Conservation (phyloP, 2,113 vertebrate species). For the Cepphus grylle region DNA sequence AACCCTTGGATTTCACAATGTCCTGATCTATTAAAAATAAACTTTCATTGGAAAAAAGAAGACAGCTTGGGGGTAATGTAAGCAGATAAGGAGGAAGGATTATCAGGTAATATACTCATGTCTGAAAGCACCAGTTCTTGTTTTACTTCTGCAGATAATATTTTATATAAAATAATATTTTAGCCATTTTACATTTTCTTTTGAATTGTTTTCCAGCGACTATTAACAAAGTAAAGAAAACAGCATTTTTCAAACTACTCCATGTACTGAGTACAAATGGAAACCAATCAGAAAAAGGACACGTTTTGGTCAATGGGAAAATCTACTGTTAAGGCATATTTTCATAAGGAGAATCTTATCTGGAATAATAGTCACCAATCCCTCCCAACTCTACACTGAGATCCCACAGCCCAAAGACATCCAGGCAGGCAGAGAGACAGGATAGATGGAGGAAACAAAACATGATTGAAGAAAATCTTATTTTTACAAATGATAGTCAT, state of each 20-base stretch:
- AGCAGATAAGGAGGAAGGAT: not conserved
- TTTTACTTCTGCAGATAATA: constrained; percentile 12
- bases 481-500: not conserved
- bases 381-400: not conserved
- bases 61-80: not conserved
- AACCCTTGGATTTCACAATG: not conserved
- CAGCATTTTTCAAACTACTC: not conserved
- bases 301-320: not conserved
- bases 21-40: constrained; percentile 28
- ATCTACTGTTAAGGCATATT: not conserved
- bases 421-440: not conserved
- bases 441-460: not conserved
- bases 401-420: not conserved
- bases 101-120: constrained; percentile 38
- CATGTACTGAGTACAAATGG: not conserved
- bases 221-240: constrained; percentile 19
- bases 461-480: not conserved
- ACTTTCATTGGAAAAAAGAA: constrained; percentile 15
- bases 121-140: constrained; percentile 34
- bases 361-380: not conserved
- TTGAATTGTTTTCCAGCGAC: constrained; percentile 34
- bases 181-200: constrained; percentile 32
- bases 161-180: constrained; percentile 50
- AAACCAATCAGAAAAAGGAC: not conserved
- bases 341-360: not conserved